Conservation (phyloP, 2,113 vertebrate species). For the Jacana jacana region DNA sequence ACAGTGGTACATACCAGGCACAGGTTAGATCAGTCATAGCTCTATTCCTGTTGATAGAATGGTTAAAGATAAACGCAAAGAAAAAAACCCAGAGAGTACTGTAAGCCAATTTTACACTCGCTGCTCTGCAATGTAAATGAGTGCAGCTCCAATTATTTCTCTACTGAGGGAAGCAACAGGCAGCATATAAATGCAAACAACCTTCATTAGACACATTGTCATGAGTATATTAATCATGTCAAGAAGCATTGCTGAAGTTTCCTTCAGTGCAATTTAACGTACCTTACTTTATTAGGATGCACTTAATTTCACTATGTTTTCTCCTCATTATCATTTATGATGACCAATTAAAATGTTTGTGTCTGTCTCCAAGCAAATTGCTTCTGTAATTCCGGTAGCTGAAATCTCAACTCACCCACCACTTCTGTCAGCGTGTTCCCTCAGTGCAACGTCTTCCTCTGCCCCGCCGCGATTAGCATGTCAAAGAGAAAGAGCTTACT, state of each 20-base stretch:
- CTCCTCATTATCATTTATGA: constrained; percentile 58
- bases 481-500: background rate
- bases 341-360: constrained; percentile 56
- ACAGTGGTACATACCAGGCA: accelerated
- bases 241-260: constrained; percentile 29
- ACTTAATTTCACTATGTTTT: constrained; percentile 55
- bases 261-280: constrained; percentile 40
- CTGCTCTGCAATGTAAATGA: constrained; percentile 15
- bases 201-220: constrained; percentile 50
- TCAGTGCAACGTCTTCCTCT: background rate
- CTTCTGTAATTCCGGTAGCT: constrained; percentile 3
- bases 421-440: background rate
- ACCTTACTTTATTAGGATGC: constrained; percentile 53
- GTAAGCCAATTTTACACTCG: background rate
- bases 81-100: background rate
- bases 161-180: constrained; percentile 38
- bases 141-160: background rate
- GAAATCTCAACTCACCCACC: background rate
- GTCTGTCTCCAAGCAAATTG: constrained; percentile 29
- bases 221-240: constrained; percentile 51
- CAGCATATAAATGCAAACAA: constrained; percentile 37
- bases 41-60: background rate
- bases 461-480: background rate
- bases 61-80: background rate
- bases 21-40: background rate